Percentiles rank a stretch among this genome's conserved stretches.
Evolutionary conservation across 2,888 invertebrate genomes (phyloP).

Genomic region (Pharmacophagus antenor): DNA sequence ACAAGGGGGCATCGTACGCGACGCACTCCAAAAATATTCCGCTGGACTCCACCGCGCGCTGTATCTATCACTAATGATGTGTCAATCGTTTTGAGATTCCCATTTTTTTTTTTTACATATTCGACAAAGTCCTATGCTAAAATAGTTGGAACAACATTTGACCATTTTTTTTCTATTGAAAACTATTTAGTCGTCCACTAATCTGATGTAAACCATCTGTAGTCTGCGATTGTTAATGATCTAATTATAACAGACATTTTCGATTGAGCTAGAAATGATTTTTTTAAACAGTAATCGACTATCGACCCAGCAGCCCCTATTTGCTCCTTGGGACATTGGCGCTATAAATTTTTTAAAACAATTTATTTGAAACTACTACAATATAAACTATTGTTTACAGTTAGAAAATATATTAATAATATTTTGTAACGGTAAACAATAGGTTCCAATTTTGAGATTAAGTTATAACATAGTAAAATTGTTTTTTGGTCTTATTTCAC

Average conservation of each 20-base stretch:
- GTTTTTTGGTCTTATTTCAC: neutral
- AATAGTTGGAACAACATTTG: neutral
- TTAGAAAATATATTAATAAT: no score
- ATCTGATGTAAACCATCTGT: no score
- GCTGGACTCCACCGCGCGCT: conserved; percentile 58
- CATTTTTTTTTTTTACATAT: neutral
- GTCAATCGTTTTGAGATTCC: conserved; percentile 4
- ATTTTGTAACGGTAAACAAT: no score
- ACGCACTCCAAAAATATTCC: conserved; percentile 67
- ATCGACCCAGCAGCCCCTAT: neutral
- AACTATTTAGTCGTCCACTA: no score
- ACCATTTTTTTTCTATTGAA: no score
- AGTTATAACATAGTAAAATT: neutral
- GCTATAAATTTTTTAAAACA: neutral
- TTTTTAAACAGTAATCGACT: neutral
- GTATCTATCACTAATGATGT: conserved; percentile 36
- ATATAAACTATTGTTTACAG: no score
- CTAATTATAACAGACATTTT: no score
- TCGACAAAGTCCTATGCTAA: neutral
- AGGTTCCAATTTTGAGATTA: neutral
- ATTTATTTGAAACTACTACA: neutral
- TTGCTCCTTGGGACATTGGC: neutral
- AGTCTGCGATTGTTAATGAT: no score
- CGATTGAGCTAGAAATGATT: neutral
- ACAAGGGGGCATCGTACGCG: conserved; percentile 60